phyloP scores from a whole-genome alignment of 1,140 invertebrate species.

The Hesperophylax magnus region DNA sequence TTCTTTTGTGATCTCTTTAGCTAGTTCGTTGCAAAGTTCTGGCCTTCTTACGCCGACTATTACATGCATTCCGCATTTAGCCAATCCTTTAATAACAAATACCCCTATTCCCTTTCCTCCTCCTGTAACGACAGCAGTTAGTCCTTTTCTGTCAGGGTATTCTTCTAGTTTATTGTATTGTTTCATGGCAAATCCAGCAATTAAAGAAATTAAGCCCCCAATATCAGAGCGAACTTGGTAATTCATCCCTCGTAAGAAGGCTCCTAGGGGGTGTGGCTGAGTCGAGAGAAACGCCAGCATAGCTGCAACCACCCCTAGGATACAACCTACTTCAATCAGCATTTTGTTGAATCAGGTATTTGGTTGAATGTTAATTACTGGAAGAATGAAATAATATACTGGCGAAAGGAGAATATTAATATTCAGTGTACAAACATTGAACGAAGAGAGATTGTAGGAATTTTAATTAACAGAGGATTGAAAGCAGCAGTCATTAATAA shows the following conservation, averaged over 20 bases:
- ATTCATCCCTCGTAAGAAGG: not conserved
- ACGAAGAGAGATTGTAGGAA: no score
- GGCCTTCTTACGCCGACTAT: slow-evolving; percentile 85
- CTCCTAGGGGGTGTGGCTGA: not conserved
- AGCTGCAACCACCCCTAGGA: no score
- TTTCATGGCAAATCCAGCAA: not conserved
- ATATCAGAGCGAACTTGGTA: not conserved
- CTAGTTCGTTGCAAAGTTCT: slow-evolving; percentile 68
- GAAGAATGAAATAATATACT: no score
- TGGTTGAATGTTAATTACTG: no score
- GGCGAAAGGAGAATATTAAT: no score
- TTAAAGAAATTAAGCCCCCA: not conserved
- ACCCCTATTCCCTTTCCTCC: slow-evolving; percentile 89
- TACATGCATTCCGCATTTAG: slow-evolving; percentile 86
- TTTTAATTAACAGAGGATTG: no score
- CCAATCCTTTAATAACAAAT: slow-evolving; percentile 84
- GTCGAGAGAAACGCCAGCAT: not conserved
- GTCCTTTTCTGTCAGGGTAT: slow-evolving; percentile 67
- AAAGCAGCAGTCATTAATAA: no score
- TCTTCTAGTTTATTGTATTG: not conserved
- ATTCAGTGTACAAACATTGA: no score
- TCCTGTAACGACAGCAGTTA: slow-evolving; percentile 89
- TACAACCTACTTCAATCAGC: no score
- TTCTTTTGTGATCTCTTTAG: slow-evolving; percentile 67
- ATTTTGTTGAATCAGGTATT: no score